Base-by-base conservation (phyloP, 2,113 vertebrate species). In the Sceloporus tristichus region DNA sequence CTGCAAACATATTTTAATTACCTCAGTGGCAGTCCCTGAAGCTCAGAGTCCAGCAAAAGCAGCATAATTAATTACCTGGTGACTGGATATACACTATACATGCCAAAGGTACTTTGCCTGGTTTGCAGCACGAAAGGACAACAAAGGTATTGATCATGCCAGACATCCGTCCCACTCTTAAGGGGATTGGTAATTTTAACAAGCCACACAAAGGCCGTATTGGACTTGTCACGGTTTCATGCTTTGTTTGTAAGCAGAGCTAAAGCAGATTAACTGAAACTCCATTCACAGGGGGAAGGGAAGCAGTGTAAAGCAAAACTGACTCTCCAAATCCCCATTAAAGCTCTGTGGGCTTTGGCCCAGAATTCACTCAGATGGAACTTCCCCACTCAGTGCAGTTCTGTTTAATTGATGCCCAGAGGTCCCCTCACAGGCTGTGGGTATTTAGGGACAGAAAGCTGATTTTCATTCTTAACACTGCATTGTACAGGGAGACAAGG, bases 211-310 rank as follows among this genome's bases (percentile, higher is more conserved):
- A 16, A 84, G 84, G 29, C 84, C 18, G 0, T 13, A 92, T 18
- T 90, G 90, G 89, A 80, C 29, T 4, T 76, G 90, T 87, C 93
- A 90, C 23, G 21, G 76, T 84, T 87, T 92, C 85, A 71, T 0
- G 0, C 77, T 80, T 18, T 9, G 77, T 87, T 91, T 92, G 90
- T 19, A 70, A 95, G 92, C 86, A 66, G 77, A 83, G 16, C 59
- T 65, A 86, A 85, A 84, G 68, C 29, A 70, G 89, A 81, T 92
- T 93, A 91, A 92, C 91, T 88, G 91, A 92, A 90, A 76, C 62
- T 38, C 62, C 73, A 74, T 78, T 76, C 73, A 16, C 73, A 40
- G 18, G 80, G 62, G 62, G 38, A 70, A 13, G 70, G 54, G 25
- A 82, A 86, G 73, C 79, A 70, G 40, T 70, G 73, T 21, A 71